These are phyloP conservation scores for Venustoraphidia nigricollis DNA, from an alignment of 2,888 invertebrate genomes.

Conservation along the genomic window DNA sequence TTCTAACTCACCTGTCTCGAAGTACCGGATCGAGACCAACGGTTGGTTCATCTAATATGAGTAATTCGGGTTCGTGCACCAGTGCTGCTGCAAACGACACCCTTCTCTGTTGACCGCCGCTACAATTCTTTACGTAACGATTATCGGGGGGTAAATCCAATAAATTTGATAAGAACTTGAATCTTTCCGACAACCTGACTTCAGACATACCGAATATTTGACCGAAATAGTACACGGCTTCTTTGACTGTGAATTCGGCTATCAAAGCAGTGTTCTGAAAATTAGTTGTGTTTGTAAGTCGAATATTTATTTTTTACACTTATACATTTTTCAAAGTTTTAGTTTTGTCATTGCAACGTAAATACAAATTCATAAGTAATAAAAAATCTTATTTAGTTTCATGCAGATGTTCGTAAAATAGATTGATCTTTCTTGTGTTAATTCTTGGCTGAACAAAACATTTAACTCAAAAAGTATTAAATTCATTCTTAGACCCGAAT, in stretches of 20 bases:
- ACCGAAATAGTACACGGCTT: conserved; percentile 77
- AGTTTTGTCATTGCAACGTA: no score
- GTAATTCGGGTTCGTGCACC: conserved; percentile 73
- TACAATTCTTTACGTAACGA: conserved; percentile 51
- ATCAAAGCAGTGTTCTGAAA: conserved; percentile 62
- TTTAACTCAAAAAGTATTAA: no score
- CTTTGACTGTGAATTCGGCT: conserved; percentile 64
- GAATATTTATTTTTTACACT: no score
- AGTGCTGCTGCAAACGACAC: conserved; percentile 81
- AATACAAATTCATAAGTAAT: no score
- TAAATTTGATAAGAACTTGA: conserved; percentile 49
- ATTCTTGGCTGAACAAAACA: no score
- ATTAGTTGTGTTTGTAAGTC: no score
- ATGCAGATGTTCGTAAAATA: no score
- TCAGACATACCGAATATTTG: conserved; percentile 64
- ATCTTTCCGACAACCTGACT: conserved; percentile 46
- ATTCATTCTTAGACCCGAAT: no score
- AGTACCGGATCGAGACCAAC: conserved; percentile 84
- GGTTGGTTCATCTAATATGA: conserved; percentile 86
- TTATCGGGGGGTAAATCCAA: conserved; percentile 59
- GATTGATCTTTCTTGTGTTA: no score
- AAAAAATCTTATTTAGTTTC: no score
- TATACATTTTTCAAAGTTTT: no score
- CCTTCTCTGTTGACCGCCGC: conserved; percentile 82
- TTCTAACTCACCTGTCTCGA: conserved; percentile 48